phyloP scores from a whole-genome alignment of 2,888 invertebrate genomes.

The Trimorus sp. region DNA sequence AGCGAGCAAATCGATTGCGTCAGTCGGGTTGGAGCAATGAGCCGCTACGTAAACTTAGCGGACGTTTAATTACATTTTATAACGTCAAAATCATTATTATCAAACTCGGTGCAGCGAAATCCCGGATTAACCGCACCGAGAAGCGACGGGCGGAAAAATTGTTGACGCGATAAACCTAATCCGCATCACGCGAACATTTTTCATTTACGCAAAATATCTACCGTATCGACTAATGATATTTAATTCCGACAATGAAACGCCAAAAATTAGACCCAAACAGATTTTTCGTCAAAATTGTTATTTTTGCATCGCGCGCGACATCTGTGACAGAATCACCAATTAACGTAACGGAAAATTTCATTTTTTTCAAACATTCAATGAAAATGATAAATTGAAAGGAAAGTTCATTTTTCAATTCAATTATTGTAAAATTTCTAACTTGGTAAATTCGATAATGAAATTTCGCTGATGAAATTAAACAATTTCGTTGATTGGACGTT shows the following conservation, averaged over 20 bases:
- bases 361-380: too few species aligned
- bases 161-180: not conserved
- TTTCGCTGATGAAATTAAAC: too few species aligned
- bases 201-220: conserved; percentile 26
- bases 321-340: too few species aligned
- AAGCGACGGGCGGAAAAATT: too few species aligned
- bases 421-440: too few species aligned
- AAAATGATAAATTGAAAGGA: too few species aligned
- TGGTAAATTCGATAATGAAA: too few species aligned
- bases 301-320: too few species aligned
- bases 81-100: not conserved
- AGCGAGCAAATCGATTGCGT: conserved; percentile 41
- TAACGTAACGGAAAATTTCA: too few species aligned
- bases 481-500: not conserved
- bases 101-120: not conserved
- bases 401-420: too few species aligned
- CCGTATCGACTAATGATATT: conserved; percentile 46
- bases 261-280: not conserved
- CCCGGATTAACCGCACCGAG: too few species aligned
- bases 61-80: conserved; percentile 18
- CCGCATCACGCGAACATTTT: not conserved
- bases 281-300: too few species aligned
- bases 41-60: not conserved
- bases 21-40: conserved; percentile 16
- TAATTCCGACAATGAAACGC: not conserved